These are phyloP conservation scores for Aquatica leii DNA, from an alignment of 2,888 invertebrate species.

Conservation along the genomic window DNA sequence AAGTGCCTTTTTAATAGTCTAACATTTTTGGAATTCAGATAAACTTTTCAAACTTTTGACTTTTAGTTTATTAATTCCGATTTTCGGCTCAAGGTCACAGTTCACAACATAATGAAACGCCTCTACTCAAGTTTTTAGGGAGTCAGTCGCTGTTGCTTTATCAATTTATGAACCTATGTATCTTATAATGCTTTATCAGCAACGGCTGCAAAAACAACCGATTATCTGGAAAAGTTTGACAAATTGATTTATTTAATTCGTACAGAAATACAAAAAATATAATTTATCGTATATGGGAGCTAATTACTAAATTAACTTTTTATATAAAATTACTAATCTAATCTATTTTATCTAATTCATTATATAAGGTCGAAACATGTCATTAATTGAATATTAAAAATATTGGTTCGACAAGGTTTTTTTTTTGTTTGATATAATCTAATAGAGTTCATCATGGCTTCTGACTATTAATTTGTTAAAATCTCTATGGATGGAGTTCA, in stretches of 20 bases:
- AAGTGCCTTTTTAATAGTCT: too few relatives aligned
- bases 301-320: background rate
- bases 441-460: background rate
- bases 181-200: conserved; percentile 6
- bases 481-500: too few relatives aligned
- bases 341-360: background rate
- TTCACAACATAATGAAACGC: too few relatives aligned
- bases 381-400: too few relatives aligned
- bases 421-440: background rate
- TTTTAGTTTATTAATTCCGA: too few relatives aligned
- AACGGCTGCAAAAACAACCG: conserved; percentile 6
- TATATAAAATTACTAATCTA: background rate
- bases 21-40: too few relatives aligned
- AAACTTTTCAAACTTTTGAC: too few relatives aligned
- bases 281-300: background rate
- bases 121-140: too few relatives aligned
- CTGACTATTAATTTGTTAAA: too few relatives aligned
- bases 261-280: background rate
- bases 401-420: background rate
- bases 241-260: conserved; percentile 10
- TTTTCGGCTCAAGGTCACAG: too few relatives aligned
- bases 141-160: too few relatives aligned
- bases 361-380: too few relatives aligned
- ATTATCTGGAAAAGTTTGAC: conserved; percentile 5
- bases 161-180: conserved; percentile 2